Percentiles rank a stretch among this genome's conserved stretches.
Evolutionary conservation across 2,888 invertebrate species (phyloP).

Genomic region (Aporophyla lueneburgensis): DNA sequence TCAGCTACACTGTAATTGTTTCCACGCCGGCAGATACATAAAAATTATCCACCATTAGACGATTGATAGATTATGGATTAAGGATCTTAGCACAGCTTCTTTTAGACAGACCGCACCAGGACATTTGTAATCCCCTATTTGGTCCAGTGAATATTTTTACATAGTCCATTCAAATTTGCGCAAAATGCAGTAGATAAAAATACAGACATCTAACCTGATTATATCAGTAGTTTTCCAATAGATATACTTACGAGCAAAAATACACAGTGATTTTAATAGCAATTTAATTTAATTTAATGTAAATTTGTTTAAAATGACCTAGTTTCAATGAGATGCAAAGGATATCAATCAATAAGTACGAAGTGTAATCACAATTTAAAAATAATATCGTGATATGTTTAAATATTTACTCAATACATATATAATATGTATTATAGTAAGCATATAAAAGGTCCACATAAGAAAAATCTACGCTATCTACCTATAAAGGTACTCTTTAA

Average conservation of each 20-base stretch:
- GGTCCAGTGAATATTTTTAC: slow-evolving; percentile 63
- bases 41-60: slow-evolving; percentile 33
- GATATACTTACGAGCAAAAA: slow-evolving; percentile 58
- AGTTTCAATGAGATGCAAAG: slow-evolving; percentile 62
- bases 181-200: slow-evolving; percentile 59
- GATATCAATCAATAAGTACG: slow-evolving; percentile 59
- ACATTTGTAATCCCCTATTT: slow-evolving; percentile 61
- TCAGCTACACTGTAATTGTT: slow-evolving; percentile 54
- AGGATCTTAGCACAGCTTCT: slow-evolving; percentile 53
- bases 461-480: slow-evolving; percentile 78
- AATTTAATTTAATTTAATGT: slow-evolving; percentile 64
- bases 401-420: slow-evolving; percentile 74
- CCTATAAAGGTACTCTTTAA: slow-evolving; percentile 88
- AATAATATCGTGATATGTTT: slow-evolving; percentile 76
- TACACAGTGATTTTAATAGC: slow-evolving; percentile 55
- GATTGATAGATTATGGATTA: slow-evolving; percentile 32
- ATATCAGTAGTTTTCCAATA: slow-evolving; percentile 57
- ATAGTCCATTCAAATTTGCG: slow-evolving; percentile 48
- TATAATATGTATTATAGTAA: slow-evolving; percentile 77
- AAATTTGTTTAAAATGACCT: slow-evolving; percentile 58
- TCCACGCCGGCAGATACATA: slow-evolving; percentile 44
- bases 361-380: slow-evolving; percentile 66
- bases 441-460: slow-evolving; percentile 70
- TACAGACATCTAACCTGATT: slow-evolving; percentile 62
- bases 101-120: slow-evolving; percentile 44